Evolutionary conservation across 2,113 vertebrate genomes (phyloP).

Genomic region (Hemiprocne comata): DNA sequence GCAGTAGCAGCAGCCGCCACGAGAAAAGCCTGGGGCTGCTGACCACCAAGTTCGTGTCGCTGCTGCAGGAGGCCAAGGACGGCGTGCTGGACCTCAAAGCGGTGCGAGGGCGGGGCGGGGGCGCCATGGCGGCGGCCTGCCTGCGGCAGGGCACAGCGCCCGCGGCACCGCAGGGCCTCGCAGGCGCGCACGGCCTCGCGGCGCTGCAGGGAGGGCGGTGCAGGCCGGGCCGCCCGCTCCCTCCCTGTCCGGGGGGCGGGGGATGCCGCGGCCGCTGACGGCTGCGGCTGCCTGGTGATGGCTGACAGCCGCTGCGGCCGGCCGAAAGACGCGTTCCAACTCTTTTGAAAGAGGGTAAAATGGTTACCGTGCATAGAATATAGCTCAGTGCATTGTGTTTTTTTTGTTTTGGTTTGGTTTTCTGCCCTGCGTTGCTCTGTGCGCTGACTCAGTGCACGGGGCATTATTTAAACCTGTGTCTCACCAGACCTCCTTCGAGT

Average conservation of each 20-base stretch:
- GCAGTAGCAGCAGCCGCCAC: slow-evolving; percentile 86
- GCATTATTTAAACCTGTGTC: background rate
- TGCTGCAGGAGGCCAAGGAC: slow-evolving; percentile 96
- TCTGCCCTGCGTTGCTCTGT: fast-evolving
- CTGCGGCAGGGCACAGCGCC: background rate
- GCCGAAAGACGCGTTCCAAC: no score
- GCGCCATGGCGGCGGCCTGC: background rate
- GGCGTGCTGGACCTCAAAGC: slow-evolving; percentile 96
- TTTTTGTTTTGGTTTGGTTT: background rate
- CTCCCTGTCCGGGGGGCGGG: background rate
- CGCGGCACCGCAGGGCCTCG: background rate
- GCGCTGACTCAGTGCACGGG: no score
- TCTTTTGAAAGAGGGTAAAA: fast-evolving
- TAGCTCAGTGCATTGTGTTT: no score
- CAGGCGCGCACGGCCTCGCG: no score
- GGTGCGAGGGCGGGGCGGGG: slow-evolving; percentile 69
- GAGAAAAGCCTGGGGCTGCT: slow-evolving; percentile 96
- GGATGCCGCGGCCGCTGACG: background rate
- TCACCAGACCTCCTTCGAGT: fast-evolving
- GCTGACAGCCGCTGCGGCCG: background rate
- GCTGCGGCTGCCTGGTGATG: background rate
- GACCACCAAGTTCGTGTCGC: slow-evolving; percentile 96
- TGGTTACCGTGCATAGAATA: background rate
- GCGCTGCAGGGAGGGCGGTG: background rate
- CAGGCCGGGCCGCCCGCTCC: no score